Evolutionary conservation across 2,113 vertebrate species (phyloP).

Genomic region (Athene cunicularia): DNA sequence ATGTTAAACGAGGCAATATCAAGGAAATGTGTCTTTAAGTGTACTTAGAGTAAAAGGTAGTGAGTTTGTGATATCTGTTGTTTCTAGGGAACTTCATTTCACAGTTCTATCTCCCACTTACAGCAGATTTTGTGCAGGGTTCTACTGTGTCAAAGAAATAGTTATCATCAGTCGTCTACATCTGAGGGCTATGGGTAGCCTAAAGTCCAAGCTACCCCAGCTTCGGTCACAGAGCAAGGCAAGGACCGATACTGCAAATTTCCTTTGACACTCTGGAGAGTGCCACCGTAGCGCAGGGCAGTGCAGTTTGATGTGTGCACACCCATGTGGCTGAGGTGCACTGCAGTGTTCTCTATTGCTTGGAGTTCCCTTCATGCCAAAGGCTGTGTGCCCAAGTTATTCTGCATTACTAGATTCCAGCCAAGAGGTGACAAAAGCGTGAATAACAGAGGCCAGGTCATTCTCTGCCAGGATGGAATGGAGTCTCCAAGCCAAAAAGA

Average conservation of each 20-base stretch:
- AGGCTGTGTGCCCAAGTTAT: not conserved
- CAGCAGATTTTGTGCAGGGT: not conserved
- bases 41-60: not conserved
- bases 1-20: not conserved
- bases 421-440: not conserved
- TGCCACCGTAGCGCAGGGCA: not conserved
- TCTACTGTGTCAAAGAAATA: not conserved
- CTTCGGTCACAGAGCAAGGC: not conserved
- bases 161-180: not conserved
- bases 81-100: not conserved
- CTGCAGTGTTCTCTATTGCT: not conserved
- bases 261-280: not conserved
- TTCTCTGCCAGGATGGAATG: not conserved
- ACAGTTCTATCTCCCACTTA: not conserved
- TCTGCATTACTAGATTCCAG: not conserved
- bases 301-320: not conserved
- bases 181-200: not conserved
- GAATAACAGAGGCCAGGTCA: not conserved
- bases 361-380: not conserved
- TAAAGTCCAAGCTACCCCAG: not conserved
- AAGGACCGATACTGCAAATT: not conserved
- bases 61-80: not conserved
- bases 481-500: not conserved
- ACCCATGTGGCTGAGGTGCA: not conserved
- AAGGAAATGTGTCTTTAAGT: not conserved